Evolutionary conservation across 2,113 vertebrate species (phyloP).

Genomic region (Ophthalmolycus amberensis): DNA sequence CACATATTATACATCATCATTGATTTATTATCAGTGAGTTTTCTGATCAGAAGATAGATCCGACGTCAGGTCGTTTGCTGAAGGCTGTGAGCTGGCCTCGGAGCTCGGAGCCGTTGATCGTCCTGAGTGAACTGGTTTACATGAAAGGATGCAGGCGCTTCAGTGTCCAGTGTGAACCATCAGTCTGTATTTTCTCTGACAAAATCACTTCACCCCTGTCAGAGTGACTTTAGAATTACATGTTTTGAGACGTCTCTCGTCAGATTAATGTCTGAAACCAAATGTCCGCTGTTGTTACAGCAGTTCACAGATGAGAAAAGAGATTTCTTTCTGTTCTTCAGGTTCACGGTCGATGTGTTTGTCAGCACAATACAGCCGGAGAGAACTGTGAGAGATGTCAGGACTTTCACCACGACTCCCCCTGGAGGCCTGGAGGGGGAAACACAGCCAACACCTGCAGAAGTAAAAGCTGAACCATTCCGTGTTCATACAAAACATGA

Average conservation of each 20-base stretch:
- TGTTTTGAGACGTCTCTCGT: not conserved
- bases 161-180: too few species aligned
- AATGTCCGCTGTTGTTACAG: not conserved
- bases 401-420: conserved; percentile 89
- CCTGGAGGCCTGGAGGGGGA: conserved; percentile 88
- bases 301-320: too few species aligned
- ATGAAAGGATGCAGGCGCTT: too few species aligned
- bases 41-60: too few species aligned
- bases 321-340: conserved; percentile 57
- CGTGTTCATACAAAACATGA: too few species aligned
- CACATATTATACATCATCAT: too few species aligned
- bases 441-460: conserved; percentile 81
- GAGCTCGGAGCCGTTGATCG: too few species aligned
- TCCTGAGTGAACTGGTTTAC: too few species aligned
- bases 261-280: not conserved
- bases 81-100: too few species aligned
- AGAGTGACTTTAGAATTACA: not conserved
- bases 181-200: too few species aligned
- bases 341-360: conserved; percentile 88
- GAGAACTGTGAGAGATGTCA: conserved; percentile 88
- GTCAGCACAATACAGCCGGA: conserved; percentile 89
- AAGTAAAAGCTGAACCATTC: conserved; percentile 71
- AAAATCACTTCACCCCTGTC: not conserved
- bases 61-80: too few species aligned
- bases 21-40: too few species aligned